Evolutionary conservation across 2,113 vertebrate species (phyloP).

Genomic region (Struthio camelus): DNA sequence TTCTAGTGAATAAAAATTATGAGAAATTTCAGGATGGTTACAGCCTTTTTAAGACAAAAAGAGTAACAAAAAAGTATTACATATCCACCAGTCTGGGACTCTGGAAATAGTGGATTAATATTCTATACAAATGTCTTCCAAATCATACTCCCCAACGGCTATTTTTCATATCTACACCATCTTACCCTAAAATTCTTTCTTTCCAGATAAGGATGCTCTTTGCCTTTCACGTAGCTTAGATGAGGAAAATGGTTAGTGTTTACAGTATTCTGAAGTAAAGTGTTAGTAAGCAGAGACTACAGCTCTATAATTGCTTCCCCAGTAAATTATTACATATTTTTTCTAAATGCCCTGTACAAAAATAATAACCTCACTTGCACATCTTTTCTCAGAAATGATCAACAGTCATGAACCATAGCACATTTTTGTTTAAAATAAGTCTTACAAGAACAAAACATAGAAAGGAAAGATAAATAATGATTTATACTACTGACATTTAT

Average conservation of each 20-base stretch:
- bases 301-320: not conserved
- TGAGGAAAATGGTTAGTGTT: not conserved
- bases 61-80: not conserved
- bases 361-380: not conserved
- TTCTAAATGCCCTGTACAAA: not conserved
- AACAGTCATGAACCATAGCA: not conserved
- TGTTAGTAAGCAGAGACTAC: not conserved
- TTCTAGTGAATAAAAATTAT: not conserved
- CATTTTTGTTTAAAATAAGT: slow-evolving; percentile 34
- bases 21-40: not conserved
- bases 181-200: not conserved
- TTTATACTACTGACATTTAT: slow-evolving; percentile 19
- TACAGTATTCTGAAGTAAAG: not conserved
- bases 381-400: slow-evolving; percentile 27
- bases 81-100: not conserved
- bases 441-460: slow-evolving; percentile 29
- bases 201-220: not conserved
- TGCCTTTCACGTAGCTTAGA: not conserved
- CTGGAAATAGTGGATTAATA: not conserved
- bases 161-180: not conserved
- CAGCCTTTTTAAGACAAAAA: not conserved
- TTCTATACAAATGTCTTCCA: not conserved
- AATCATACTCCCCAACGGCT: not conserved
- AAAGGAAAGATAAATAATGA: slow-evolving; percentile 4
- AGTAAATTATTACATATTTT: not conserved